Percentiles rank a stretch among this genome's conserved stretches.
These are phyloP conservation scores for Hemitrygon akajei DNA, from an alignment of 2,797 vertebrate genomes.

Conservation along the genomic window DNA sequence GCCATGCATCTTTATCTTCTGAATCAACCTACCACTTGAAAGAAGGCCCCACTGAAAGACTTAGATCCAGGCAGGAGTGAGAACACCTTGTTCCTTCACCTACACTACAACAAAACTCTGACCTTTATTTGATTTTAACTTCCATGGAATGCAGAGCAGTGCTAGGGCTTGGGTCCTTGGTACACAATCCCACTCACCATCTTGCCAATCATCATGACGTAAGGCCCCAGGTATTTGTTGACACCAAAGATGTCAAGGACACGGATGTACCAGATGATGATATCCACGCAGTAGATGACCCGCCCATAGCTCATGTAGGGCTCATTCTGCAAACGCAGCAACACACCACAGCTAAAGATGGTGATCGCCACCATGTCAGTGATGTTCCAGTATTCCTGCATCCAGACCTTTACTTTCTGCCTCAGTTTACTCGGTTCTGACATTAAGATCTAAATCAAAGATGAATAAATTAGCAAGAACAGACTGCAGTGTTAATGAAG, in stretches of 20 bases:
- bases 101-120: not conserved
- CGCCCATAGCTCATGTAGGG: slow-evolving; percentile 95
- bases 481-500: not conserved
- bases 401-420: slow-evolving; percentile 96
- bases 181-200: slow-evolving; percentile 67
- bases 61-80: not conserved
- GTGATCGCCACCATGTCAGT: slow-evolving; percentile 87
- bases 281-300: slow-evolving; percentile 97
- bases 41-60: not conserved
- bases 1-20: too few relatives aligned
- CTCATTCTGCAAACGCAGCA: slow-evolving; percentile 84
- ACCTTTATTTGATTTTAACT: too few relatives aligned
- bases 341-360: slow-evolving; percentile 79
- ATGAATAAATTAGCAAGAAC: slow-evolving; percentile 10
- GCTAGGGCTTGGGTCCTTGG: not conserved
- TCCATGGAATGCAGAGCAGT: not conserved
- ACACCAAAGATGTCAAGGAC: slow-evolving; percentile 98
- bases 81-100: not conserved
- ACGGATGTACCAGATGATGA: slow-evolving; percentile 99
- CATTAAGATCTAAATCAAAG: slow-evolving; percentile 82
- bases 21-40: not conserved
- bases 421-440: slow-evolving; percentile 95
- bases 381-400: slow-evolving; percentile 98
- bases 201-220: slow-evolving; percentile 99
- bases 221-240: slow-evolving; percentile 97